Base-by-base conservation (phyloP, 2,797 vertebrate genomes). In the Pseudomugil gertrudae region DNA sequence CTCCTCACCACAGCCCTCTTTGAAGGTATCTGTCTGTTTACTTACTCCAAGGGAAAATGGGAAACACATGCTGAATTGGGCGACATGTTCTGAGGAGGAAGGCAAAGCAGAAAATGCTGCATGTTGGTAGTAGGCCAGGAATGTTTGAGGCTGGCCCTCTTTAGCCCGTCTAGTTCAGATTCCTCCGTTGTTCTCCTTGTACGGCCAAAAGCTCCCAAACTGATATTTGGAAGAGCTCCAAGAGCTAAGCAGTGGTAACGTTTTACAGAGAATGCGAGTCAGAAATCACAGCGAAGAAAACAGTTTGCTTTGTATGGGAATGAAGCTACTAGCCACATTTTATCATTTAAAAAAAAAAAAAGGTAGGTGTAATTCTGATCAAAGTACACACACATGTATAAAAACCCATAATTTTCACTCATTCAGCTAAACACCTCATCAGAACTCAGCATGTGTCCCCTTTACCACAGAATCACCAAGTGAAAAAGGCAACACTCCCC, bases 11-110 rank as follows among this genome's bases (percentile, higher is more conserved):
- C 80, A 74, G 69, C 64, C 19, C n/a, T 78, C 76, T 91, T 87
- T 90, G 89, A 91, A 84, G 85, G 83, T 73, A 89, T 76, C 78
- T 69, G 78, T 72, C 78, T 54, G 80, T 88, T 87, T 82, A 83
- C 88, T 83, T 81, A 80, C 74, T 90, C 83, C 77, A 66, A 78
- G 43, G 66, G 75, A 87, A 89, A 91, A 92, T 89, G 84, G 83
- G 79, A 90, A 92, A 88, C 89, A 90, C 85, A 89, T 92, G 89
- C 58, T 45, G 80, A 72, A 72, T 77, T 83, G 88, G 86, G 84
- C 59, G 71, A 86, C 79, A 78, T 87, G 69, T 62, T 74, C 50
- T 47, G 38, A 29, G 58, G 48, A 36, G n/a, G 38, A 27, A 60
- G 58, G 75, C 62, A 57, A 50, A 81, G 77, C 62, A 67, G 29